These are phyloP conservation scores for Ormyrus nitidulus DNA, from an alignment of 2,888 invertebrate species.

Conservation along the genomic window DNA sequence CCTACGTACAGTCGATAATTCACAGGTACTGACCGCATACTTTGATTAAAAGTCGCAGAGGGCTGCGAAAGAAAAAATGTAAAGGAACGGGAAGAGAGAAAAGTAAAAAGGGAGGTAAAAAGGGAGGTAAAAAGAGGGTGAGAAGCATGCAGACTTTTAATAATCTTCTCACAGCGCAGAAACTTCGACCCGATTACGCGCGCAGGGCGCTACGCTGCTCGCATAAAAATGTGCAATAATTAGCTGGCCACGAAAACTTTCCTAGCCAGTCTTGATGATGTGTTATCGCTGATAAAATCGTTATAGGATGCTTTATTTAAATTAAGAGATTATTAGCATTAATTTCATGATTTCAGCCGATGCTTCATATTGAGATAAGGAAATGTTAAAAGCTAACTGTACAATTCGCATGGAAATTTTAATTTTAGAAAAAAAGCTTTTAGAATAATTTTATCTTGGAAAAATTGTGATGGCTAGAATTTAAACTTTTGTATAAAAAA, in stretches of 20 bases:
- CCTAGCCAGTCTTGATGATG: conserved; percentile 13
- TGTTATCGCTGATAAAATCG: conserved; percentile 39
- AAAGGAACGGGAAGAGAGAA: not conserved
- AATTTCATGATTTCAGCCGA: conserved; percentile 12
- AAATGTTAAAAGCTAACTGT: too few species aligned
- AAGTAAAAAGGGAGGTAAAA: not conserved
- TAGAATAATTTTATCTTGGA: too few species aligned
- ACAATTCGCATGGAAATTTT: too few species aligned
- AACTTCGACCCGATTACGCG: conserved; percentile 39
- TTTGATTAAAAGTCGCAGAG: conserved; percentile 26
- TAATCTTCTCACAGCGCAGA: conserved; percentile 26
- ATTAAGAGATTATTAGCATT: conserved; percentile 11
- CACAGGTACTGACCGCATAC: conserved; percentile 16
- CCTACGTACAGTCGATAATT: conserved; percentile 1
- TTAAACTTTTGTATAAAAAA: too few species aligned
- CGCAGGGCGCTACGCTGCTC: conserved; percentile 4
- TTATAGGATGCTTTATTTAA: conserved; percentile 11
- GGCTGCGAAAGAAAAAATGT: not conserved
- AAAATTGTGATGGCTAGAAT: too few species aligned
- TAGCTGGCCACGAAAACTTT: conserved; percentile 33
- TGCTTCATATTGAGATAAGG: not conserved
- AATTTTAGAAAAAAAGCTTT: too few species aligned
- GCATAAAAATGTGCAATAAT: conserved; percentile 46
- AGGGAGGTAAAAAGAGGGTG: not conserved
- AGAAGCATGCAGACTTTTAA: conserved; percentile 32